Conservation (phyloP, 2,113 vertebrate species). For the Alaudala cheleensis region DNA sequence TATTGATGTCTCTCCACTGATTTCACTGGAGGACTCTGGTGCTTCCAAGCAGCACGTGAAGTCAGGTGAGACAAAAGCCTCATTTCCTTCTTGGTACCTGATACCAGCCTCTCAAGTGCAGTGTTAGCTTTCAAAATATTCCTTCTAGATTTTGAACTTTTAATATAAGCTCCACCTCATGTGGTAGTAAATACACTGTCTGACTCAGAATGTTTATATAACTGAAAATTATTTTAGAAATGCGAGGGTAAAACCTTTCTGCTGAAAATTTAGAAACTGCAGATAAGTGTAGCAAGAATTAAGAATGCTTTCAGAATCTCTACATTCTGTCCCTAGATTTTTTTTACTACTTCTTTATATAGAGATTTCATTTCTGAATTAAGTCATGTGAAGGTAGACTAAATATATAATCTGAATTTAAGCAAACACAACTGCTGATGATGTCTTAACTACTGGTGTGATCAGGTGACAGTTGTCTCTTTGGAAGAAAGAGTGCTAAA, state of each 20-base stretch:
- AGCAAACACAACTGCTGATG: not conserved
- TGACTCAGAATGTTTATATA: not conserved
- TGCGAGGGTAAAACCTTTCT: not conserved
- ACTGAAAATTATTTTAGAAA: not conserved
- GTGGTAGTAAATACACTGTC: not conserved
- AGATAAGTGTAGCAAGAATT: not conserved
- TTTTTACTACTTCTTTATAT: not conserved
- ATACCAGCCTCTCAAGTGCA: not conserved
- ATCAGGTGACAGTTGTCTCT: not conserved
- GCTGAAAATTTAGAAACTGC: not conserved
- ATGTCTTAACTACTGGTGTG: not conserved
- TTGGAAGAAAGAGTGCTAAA: not conserved
- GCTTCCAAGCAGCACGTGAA: not conserved
- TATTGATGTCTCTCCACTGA: too few species aligned
- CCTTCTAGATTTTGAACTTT: not conserved
- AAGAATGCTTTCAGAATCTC: not conserved
- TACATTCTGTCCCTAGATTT: not conserved
- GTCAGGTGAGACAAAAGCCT: not conserved
- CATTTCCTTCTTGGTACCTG: not conserved
- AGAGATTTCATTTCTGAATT: not conserved
- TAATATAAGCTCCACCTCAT: not conserved
- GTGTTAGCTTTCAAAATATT: not conserved
- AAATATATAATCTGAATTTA: not conserved
- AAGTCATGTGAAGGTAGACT: not conserved
- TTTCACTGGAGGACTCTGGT: not conserved